Conservation (phyloP, 2,113 vertebrate species). For the Urocolius indicus region DNA sequence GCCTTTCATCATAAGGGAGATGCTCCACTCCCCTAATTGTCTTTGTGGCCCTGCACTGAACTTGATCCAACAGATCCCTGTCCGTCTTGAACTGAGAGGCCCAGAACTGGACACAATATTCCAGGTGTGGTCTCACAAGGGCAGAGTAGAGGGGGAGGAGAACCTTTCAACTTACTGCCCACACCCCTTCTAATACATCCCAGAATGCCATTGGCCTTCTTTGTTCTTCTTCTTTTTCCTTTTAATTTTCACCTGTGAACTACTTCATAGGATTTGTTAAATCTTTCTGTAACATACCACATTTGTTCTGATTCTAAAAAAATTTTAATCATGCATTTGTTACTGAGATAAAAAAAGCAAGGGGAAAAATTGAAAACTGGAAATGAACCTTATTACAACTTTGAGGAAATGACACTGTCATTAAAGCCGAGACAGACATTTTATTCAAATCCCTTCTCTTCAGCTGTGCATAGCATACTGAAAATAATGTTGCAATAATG, state of each 20-base stretch:
- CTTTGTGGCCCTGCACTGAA: too few species aligned
- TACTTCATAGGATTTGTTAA: neutral
- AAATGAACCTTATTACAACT: constrained; percentile 42
- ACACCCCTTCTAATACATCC: too few species aligned
- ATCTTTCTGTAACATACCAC: neutral
- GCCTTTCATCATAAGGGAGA: too few species aligned
- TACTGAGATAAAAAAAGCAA: constrained; percentile 44
- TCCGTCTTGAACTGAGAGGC: too few species aligned
- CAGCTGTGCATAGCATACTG: constrained; percentile 9
- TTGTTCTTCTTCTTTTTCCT: neutral
- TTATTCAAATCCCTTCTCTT: constrained; percentile 25
- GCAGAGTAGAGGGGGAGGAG: too few species aligned
- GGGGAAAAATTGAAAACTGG: neutral
- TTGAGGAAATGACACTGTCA: constrained; percentile 46
- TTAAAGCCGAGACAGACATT: constrained; percentile 34
- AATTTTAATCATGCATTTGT: neutral
- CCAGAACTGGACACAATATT: too few species aligned
- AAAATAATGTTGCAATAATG: neutral
- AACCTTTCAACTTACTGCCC: too few species aligned
- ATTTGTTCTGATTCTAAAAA: neutral
- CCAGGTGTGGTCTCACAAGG: too few species aligned
- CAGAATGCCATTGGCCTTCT: neutral
- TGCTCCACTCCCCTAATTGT: too few species aligned
- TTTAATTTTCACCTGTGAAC: constrained; percentile 11
- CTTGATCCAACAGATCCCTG: too few species aligned